These are phyloP conservation scores for Siderastrea siderea DNA, from an alignment of 92 coral and sea anemone species.

Conservation along the genomic window DNA sequence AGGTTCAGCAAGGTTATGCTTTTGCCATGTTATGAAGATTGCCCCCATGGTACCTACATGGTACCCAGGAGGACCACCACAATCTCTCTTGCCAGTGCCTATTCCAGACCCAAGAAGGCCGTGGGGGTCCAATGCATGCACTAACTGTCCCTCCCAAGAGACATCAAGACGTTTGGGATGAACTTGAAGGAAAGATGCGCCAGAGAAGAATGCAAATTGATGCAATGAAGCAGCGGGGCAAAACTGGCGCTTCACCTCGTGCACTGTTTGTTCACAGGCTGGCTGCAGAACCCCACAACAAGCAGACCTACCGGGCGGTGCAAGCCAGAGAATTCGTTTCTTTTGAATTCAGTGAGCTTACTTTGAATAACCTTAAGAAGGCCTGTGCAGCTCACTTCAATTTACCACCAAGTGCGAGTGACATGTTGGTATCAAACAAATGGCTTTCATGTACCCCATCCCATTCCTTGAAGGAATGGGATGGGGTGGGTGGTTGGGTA, in stretches of 20 bases:
- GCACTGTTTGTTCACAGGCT: conserved; percentile 72
- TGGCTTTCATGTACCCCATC: conserved; percentile 82
- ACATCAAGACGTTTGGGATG: no score
- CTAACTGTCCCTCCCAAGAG: no score
- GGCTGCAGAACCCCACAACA: conserved; percentile 60
- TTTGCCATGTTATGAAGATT: no score
- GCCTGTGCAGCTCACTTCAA: conserved; percentile 79
- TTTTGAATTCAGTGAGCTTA: conserved; percentile 58
- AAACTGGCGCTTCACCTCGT: no score
- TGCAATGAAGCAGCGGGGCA: no score
- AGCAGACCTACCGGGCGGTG: conserved; percentile 73
- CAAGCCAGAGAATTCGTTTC: conserved; percentile 72
- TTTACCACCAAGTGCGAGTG: conserved; percentile 66
- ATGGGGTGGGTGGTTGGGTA: no score
- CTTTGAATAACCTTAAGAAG: conserved; percentile 65
- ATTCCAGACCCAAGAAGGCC: neutral
- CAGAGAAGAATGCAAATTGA: no score
- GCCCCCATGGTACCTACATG: no score
- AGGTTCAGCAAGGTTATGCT: no score
- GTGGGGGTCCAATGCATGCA: neutral
- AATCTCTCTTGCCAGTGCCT: neutral
- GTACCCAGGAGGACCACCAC: neutral
- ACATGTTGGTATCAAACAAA: conserved; percentile 67
- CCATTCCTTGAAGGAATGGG: no score
- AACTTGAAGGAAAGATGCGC: no score